Evolutionary conservation across 2,888 invertebrate genomes (phyloP).

Genomic region (Belgica antarctica): DNA sequence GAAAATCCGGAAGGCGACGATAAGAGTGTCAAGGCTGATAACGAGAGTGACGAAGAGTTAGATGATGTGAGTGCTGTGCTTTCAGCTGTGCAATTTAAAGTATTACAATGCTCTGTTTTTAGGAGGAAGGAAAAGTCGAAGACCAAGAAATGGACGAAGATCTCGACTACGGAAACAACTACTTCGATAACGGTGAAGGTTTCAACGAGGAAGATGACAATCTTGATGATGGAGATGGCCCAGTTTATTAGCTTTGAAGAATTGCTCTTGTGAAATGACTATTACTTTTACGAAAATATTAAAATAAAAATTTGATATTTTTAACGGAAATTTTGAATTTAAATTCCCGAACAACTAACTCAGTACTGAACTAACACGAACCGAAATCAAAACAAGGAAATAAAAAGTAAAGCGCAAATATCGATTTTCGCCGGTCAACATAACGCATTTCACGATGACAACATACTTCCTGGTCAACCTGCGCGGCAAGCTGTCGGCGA

Average conservation of each 20-base stretch:
- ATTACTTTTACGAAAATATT: background rate
- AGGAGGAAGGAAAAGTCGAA: slow-evolving; percentile 48
- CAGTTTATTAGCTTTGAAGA: slow-evolving; percentile 59
- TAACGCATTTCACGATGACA: background rate
- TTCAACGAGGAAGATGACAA: slow-evolving; percentile 86
- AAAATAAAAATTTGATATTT: background rate
- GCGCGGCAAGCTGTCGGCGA: background rate
- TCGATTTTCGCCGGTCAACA: background rate
- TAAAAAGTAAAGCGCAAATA: background rate
- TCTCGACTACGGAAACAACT: slow-evolving; percentile 82
- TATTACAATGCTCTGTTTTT: background rate
- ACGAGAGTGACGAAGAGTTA: slow-evolving; percentile 58
- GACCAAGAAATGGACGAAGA: slow-evolving; percentile 87
- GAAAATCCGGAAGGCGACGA: slow-evolving; percentile 45
- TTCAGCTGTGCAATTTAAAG: background rate
- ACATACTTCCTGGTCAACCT: slow-evolving; percentile 9
- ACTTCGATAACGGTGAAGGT: slow-evolving; percentile 82
- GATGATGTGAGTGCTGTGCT: slow-evolving; percentile 48
- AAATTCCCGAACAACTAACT: background rate
- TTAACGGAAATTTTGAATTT: background rate
- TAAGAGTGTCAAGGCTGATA: slow-evolving; percentile 63
- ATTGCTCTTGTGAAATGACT: background rate
- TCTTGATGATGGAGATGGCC: slow-evolving; percentile 80
- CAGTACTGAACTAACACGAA: too few relatives aligned
- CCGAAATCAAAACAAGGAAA: background rate